Evolutionary conservation across 2,888 invertebrate genomes (phyloP), one percentile per base, ranked within the genome.

Genomic region (Euspilapteryx auroguttella): DNA sequence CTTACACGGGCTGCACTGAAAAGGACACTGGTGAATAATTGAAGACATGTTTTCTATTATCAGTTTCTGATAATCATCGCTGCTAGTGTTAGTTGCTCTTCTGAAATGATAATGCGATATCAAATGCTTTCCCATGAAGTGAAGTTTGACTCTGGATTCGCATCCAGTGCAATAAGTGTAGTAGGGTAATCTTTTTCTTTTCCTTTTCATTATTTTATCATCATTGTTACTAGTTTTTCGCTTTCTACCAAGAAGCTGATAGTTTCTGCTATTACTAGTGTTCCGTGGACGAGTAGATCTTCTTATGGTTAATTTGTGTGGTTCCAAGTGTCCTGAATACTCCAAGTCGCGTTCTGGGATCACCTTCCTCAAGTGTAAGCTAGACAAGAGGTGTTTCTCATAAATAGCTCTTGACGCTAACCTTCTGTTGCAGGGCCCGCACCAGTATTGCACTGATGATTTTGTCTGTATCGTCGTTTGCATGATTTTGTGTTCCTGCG

Each of bases 61-160:
- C 45, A 89, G 78, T 28, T 79, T 71, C 34, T 79, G 79, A 6
- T 80, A 78, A 7, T 79, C 73, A 14, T 66, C 64, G 3, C 80
- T 78, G 34, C 78, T 65, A 24, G 73, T 65, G 28, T 82, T 80
- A 32, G 78, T 79, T 34, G 85, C 82, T 47, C 87, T 86, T 34
- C 88, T 79, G 43, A 86, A 88, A 56, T 94, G 93, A 53, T 86
- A 90, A 51, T 88, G 88, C 1, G 91, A 91, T 41, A 93, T 86
- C 33, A 94, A 75, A 64, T 91, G 91, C 49, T 91, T 90, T 21
- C 91, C 90, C 68, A 90, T 84, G 37, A 86, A 62, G 42, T 82
- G 79, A 4, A 79, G 76, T 32, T 80, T 78, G 23, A 90, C 85
- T 36, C 82, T 79, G 15, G 85, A 82, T 32, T 81, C 81, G 45